Percentiles rank a stretch among this genome's conserved stretches.
Conservation (phyloP, 2,797 vertebrate genomes). For the Trichosurus vulpecula region DNA sequence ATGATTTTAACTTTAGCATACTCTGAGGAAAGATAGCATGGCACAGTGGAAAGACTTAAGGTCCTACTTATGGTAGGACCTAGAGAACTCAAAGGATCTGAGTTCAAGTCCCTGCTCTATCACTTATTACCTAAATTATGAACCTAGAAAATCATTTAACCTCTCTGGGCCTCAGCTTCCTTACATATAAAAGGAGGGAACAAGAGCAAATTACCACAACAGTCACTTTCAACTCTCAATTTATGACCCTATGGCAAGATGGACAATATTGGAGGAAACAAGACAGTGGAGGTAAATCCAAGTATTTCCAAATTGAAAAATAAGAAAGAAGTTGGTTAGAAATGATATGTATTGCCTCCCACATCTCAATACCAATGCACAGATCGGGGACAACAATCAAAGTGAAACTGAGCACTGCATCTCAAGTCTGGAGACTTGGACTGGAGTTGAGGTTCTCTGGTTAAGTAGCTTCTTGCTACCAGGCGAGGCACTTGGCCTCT, state of each 20-base stretch:
- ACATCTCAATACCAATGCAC: not conserved
- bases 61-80: not conserved
- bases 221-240: not conserved
- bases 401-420: not conserved
- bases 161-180: not conserved
- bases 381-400: not conserved
- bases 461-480: not conserved
- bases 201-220: not conserved
- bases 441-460: not conserved
- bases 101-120: not conserved
- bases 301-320: not conserved
- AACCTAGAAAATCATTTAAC: not conserved
- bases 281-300: not conserved
- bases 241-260: not conserved
- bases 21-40: not conserved
- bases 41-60: not conserved
- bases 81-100: not conserved
- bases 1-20: not conserved
- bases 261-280: not conserved
- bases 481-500: not conserved
- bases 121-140: not conserved
- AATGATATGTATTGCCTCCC: not conserved
- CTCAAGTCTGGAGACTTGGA: not conserved
- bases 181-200: not conserved
- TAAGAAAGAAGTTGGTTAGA: not conserved